Conservation (phyloP, 2,888 invertebrate genomes). For the Pemphredon lugubris region DNA sequence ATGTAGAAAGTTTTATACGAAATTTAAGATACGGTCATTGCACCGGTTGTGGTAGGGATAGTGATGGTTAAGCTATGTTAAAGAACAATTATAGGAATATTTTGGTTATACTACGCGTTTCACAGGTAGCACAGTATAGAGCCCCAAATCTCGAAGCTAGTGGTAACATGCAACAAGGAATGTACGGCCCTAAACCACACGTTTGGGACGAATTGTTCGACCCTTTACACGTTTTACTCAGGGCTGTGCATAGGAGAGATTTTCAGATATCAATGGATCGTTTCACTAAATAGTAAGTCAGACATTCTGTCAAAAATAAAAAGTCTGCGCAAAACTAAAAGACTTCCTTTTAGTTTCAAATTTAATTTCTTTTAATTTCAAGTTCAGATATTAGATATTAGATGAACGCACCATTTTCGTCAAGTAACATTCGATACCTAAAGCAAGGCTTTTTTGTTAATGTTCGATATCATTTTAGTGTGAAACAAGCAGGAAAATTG, state of each 20-base stretch:
- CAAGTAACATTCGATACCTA: no score
- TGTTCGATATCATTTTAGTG: conserved; percentile 75
- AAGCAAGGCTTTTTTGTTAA: conserved; percentile 7
- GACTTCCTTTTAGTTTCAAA: no score
- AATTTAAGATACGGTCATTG: no score
- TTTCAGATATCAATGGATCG: conserved; percentile 97
- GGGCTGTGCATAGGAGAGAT: conserved; percentile 95
- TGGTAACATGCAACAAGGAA: conserved; percentile 89
- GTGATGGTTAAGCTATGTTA: no score
- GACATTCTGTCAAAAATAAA: neutral
- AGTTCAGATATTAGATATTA: no score
- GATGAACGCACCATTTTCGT: no score
- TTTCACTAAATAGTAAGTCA: conserved; percentile 92
- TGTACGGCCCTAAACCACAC: conserved; percentile 91
- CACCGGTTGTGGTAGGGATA: no score
- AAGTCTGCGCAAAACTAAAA: neutral
- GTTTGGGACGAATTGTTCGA: conserved; percentile 98
- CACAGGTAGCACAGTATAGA: conserved; percentile 91
- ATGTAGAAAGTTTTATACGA: no score
- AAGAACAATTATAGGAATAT: conserved; percentile 5
- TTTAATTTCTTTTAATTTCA: no score
- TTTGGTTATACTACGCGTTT: conserved; percentile 24
- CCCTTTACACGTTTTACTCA: conserved; percentile 94
- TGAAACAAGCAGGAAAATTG: conserved; percentile 84
- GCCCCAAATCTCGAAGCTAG: conserved; percentile 93